A percentile compares a stretch with the other conserved stretches of the same genome.
phyloP scores from a whole-genome alignment of 2,797 vertebrate genomes.

The Crypturellus tataupa region DNA sequence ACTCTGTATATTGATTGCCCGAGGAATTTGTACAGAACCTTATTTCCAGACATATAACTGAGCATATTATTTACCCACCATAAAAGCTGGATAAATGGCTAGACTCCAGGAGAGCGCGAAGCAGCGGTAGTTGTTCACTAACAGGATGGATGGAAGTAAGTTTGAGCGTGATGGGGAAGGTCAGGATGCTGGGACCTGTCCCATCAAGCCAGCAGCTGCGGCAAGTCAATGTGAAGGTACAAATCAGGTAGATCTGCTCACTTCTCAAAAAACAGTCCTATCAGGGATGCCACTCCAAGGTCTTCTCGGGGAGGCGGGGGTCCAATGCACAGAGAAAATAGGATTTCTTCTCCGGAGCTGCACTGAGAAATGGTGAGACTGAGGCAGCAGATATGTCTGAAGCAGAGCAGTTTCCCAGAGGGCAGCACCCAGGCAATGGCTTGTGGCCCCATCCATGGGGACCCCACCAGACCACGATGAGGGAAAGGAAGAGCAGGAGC shows the following conservation, averaged over 20 bases:
- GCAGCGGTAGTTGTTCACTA: neutral
- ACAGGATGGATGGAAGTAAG: constrained; percentile 46
- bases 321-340: neutral
- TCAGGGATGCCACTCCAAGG: neutral
- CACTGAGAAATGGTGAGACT: neutral
- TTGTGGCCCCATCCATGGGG: neutral
- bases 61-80: constrained; percentile 70
- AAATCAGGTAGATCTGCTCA: neutral
- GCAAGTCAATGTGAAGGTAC: neutral
- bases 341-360: neutral
- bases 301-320: neutral
- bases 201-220: neutral
- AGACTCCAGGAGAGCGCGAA: constrained; percentile 40
- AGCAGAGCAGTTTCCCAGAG: neutral
- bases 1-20: constrained; percentile 71
- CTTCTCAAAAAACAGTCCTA: neutral
- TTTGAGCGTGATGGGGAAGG: neutral
- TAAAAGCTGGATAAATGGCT: constrained; percentile 68
- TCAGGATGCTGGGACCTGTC: neutral
- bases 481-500: neutral
- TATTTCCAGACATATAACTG: constrained; percentile 68
- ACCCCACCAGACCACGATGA: neutral
- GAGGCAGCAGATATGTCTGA: neutral
- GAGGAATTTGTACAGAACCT: constrained; percentile 71
- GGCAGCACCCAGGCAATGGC: neutral